A percentile compares a stretch with the other conserved stretches of the same genome.
These are phyloP conservation scores for Ciconia nigra DNA, from an alignment of 2,797 vertebrate genomes.

Conservation along the genomic window DNA sequence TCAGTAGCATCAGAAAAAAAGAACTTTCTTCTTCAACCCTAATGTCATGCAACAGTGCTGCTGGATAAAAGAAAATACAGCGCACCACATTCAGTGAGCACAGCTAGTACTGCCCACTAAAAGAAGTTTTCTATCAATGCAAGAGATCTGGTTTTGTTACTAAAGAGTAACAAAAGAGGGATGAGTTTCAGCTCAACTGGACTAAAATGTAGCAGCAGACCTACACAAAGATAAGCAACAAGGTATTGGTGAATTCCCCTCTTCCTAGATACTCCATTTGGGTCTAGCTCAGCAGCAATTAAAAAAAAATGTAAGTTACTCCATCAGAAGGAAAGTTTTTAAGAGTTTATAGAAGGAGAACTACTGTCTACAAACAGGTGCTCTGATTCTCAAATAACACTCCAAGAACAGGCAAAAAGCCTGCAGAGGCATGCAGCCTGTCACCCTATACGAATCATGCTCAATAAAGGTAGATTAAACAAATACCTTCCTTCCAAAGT, in stretches of 20 bases:
- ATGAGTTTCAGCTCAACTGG: neutral
- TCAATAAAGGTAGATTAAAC: neutral
- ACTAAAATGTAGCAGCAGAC: neutral
- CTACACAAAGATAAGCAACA: neutral
- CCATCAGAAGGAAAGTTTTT: neutral
- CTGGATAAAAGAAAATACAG: neutral
- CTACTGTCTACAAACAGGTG: neutral
- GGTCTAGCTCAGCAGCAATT: neutral
- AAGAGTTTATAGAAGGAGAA: neutral
- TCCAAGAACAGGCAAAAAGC: neutral
- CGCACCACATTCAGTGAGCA: rapidly evolving
- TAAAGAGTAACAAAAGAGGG: neutral
- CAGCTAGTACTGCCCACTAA: neutral
- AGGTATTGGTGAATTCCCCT: neutral
- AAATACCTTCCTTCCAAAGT: neutral
- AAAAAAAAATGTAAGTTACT: neutral
- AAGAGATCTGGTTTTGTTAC: neutral
- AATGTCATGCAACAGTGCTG: neutral
- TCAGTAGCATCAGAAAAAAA: neutral
- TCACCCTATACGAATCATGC: neutral
- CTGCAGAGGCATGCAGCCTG: neutral
- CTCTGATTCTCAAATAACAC: neutral
- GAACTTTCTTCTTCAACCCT: neutral
- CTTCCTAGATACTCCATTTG: neutral
- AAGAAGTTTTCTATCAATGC: neutral